Evolutionary conservation across 2,113 vertebrate genomes (phyloP).

Genomic region (Myrmecobius fasciatus): DNA sequence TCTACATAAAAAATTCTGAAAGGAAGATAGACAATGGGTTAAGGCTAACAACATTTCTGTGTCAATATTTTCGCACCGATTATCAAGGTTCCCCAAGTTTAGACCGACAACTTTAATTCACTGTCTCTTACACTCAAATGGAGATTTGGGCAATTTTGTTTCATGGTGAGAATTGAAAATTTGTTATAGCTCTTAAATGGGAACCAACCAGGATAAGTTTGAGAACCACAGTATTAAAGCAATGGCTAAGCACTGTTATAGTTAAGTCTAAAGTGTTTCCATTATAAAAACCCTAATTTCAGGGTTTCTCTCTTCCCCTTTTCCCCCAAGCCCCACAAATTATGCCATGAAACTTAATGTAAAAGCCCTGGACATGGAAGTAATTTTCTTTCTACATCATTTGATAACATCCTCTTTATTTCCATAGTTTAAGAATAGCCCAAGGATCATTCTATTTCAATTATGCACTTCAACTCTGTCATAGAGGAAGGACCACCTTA

Average conservation of each 20-base stretch:
- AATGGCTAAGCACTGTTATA: constrained; percentile 21
- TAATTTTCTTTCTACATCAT: constrained; percentile 52
- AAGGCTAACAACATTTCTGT: constrained; percentile 53
- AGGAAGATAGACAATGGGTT: constrained; percentile 18
- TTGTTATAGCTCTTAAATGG: constrained; percentile 59
- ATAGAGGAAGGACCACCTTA: constrained; percentile 32
- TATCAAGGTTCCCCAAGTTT: constrained; percentile 53
- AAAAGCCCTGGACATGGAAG: constrained; percentile 35
- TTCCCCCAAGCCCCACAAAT: constrained; percentile 55
- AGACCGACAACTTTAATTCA: constrained; percentile 45
- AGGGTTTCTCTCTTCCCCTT: constrained; percentile 26
- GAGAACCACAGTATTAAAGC: constrained; percentile 47
- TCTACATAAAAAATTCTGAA: constrained; percentile 5
- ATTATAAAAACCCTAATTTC: constrained; percentile 59
- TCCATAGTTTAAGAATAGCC: constrained; percentile 28
- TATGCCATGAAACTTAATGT: constrained; percentile 57
- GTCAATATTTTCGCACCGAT: constrained; percentile 52
- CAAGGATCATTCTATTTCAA: constrained; percentile 3
- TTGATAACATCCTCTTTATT: constrained; percentile 46
- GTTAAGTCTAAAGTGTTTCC: constrained; percentile 48
- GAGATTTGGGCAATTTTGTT: constrained; percentile 50
- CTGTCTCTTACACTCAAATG: constrained; percentile 46
- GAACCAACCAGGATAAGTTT: constrained; percentile 53
- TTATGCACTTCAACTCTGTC: constrained; percentile 19
- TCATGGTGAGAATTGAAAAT: constrained; percentile 55